phyloP scores from a whole-genome alignment of 35 echinoderm and acorn worm genomes.

The Lytechinus pictus region DNA sequence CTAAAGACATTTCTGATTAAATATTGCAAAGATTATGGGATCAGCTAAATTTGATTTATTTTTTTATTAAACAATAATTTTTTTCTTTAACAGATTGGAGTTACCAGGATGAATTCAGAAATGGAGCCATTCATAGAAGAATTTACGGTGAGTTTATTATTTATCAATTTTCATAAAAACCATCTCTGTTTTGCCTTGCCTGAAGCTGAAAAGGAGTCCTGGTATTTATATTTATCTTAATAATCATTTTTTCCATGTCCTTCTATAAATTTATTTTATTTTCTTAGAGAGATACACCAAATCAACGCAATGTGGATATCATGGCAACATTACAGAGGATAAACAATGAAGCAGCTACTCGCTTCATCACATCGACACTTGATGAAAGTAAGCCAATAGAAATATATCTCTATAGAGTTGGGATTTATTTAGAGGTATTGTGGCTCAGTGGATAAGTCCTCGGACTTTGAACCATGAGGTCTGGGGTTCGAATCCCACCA shows the following conservation, averaged over 20 bases:
- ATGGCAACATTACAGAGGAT: slow-evolving; percentile 19
- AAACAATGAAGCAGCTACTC: not conserved
- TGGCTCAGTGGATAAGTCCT: too few relatives aligned
- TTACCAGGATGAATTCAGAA: slow-evolving; percentile 59
- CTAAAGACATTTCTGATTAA: too few relatives aligned
- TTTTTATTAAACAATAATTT: not conserved
- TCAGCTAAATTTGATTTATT: too few relatives aligned
- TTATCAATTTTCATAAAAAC: not conserved
- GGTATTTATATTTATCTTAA: too few relatives aligned
- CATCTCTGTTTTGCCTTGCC: too few relatives aligned
- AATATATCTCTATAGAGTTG: too few relatives aligned
- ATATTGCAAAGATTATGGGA: too few relatives aligned
- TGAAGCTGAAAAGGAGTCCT: too few relatives aligned
- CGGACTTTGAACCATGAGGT: too few relatives aligned
- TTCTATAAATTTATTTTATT: not conserved
- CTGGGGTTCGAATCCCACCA: too few relatives aligned
- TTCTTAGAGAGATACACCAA: slow-evolving; percentile 20
- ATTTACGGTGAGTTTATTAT: slow-evolving; percentile 52
- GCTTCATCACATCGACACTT: not conserved
- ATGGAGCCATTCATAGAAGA: slow-evolving; percentile 42
- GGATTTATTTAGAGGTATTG: too few relatives aligned
- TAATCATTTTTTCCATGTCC: too few relatives aligned
- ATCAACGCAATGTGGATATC: not conserved
- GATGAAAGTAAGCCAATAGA: not conserved
- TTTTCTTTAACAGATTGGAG: slow-evolving; percentile 35